phyloP scores from a whole-genome alignment of 2,113 vertebrate species.

The Psilopogon haemacephalus region DNA sequence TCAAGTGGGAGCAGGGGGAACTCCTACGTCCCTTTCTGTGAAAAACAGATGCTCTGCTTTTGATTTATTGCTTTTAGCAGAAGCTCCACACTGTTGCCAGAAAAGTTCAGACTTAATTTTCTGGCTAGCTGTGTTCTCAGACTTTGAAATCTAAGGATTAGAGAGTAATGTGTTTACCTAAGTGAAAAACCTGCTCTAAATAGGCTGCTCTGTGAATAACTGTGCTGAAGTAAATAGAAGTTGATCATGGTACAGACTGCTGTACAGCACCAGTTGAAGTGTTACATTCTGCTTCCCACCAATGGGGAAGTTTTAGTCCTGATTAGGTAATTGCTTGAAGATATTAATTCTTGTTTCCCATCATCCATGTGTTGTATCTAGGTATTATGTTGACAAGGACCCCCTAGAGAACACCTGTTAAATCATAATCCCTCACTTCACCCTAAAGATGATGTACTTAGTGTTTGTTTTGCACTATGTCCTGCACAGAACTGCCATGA shows the following conservation, averaged over 20 bases:
- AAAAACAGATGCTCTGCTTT: neutral
- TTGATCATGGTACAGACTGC: neutral
- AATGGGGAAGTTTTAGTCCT: neutral
- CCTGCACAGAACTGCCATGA: neutral
- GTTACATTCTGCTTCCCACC: neutral
- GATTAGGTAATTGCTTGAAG: neutral
- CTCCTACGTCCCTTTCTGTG: neutral
- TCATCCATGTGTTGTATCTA: neutral
- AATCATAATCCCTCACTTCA: neutral
- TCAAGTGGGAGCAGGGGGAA: neutral
- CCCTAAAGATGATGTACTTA: neutral
- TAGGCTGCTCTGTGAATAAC: neutral
- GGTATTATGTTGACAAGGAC: neutral
- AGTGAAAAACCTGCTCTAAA: constrained; percentile 20
- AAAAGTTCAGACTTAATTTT: neutral
- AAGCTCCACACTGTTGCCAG: neutral
- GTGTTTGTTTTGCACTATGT: neutral
- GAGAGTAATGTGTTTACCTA: neutral
- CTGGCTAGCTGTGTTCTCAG: neutral
- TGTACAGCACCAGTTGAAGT: neutral
- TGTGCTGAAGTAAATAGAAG: neutral
- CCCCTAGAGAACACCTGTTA: neutral
- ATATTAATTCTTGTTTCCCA: neutral
- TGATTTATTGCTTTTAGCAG: neutral
- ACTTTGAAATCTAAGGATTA: neutral